These are phyloP conservation scores for Spea bombifrons DNA, from an alignment of 2,113 vertebrate species.

Conservation along the genomic window DNA sequence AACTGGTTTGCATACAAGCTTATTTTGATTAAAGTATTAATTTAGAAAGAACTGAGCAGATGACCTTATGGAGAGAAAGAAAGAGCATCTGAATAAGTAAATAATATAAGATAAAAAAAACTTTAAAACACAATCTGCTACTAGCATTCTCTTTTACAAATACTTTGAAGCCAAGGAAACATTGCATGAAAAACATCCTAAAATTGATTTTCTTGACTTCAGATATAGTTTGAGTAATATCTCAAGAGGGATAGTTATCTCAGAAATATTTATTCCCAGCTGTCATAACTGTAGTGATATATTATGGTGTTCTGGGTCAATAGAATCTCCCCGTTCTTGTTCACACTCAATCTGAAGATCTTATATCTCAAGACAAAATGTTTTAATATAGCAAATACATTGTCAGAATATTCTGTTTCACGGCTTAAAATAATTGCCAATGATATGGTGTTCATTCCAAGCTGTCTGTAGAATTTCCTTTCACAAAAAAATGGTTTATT, in stretches of 20 bases:
- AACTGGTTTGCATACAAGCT: no score
- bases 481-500: no score
- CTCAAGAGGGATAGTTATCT: constrained; percentile 33
- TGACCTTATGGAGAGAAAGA: neutral
- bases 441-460: no score
- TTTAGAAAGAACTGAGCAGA: no score
- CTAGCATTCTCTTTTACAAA: constrained; percentile 16
- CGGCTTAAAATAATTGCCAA: no score
- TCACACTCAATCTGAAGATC: no score
- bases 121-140: constrained; percentile 30
- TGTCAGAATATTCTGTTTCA: no score
- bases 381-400: no score
- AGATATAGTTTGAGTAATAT: constrained; percentile 30
- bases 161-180: constrained; percentile 5
- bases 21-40: no score
- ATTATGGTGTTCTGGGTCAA: constrained; percentile 11
- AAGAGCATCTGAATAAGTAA: neutral
- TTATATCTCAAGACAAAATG: no score
- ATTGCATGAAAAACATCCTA: constrained; percentile 7
- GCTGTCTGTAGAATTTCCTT: no score
- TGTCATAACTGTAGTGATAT: constrained; percentile 19
- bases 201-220: constrained; percentile 28
- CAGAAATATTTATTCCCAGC: constrained; percentile 22
- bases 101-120: constrained; percentile 14
- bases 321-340: neutral